These are phyloP conservation scores for Argyrosomus regius DNA, from an alignment of 2,797 vertebrate genomes.

Conservation along the genomic window DNA sequence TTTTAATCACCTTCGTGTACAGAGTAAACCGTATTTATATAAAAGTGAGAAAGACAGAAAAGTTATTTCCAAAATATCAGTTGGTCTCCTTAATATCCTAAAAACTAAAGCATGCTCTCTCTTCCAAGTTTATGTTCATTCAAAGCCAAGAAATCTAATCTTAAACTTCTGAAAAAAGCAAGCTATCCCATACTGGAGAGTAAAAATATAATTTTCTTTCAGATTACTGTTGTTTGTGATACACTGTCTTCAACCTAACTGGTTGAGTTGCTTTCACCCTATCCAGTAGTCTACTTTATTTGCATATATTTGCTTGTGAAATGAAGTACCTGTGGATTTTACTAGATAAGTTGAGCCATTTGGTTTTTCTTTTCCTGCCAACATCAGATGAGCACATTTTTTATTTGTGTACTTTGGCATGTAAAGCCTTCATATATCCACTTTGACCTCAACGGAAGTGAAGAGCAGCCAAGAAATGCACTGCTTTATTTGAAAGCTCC, in stretches of 20 bases:
- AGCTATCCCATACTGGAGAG: not conserved
- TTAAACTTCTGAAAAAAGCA: not conserved
- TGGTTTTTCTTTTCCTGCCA: conserved; percentile 4
- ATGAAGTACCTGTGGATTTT: conserved; percentile 46
- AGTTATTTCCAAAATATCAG: not conserved
- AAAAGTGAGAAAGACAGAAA: not conserved
- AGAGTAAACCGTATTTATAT: not conserved
- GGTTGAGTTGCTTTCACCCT: not conserved
- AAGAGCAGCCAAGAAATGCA: conserved; percentile 43
- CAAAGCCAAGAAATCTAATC: not conserved
- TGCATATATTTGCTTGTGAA: conserved; percentile 68
- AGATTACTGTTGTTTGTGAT: not conserved
- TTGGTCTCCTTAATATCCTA: not conserved
- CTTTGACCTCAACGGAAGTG: conserved; percentile 25
- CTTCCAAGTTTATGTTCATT: not conserved
- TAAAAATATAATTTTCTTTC: not conserved
- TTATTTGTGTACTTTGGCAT: conserved; percentile 10
- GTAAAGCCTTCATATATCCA: conserved; percentile 24
- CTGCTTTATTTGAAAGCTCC: conserved; percentile 30
- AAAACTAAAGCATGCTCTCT: not conserved
- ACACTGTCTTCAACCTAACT: conserved; percentile 16
- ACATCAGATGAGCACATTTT: not conserved
- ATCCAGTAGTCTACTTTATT: conserved; percentile 30
- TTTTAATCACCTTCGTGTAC: too few species aligned
- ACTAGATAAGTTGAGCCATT: conserved; percentile 35